Evolutionary conservation across 2,888 invertebrate species (phyloP).

Genomic region (Apomyelois bistriatella): DNA sequence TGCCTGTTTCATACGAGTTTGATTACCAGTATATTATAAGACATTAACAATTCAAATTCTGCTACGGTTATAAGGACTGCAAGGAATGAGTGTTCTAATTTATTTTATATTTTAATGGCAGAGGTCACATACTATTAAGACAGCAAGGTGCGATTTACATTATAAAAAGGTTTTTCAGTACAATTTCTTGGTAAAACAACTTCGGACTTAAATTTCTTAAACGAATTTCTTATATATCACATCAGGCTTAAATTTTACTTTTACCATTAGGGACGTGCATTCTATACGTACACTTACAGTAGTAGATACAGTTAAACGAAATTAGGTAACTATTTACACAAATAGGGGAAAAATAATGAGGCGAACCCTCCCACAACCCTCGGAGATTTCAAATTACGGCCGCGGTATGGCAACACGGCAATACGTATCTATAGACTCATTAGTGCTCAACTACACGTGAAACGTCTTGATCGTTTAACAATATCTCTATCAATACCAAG

Average conservation of each 20-base stretch:
- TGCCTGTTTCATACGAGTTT: neutral
- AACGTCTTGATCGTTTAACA: slow-evolving; percentile 45
- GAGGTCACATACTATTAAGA: slow-evolving; percentile 14
- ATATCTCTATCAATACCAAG: neutral
- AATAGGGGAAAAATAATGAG: slow-evolving; percentile 79
- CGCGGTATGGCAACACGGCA: slow-evolving; percentile 47
- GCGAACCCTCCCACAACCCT: slow-evolving; percentile 78
- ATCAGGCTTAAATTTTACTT: slow-evolving; percentile 73
- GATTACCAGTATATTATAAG: slow-evolving; percentile 5
- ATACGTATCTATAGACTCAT: slow-evolving; percentile 58
- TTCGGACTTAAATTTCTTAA: slow-evolving; percentile 62
- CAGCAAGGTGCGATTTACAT: slow-evolving; percentile 17
- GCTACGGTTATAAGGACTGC: slow-evolving; percentile 8
- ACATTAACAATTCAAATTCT: neutral
- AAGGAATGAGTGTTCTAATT: slow-evolving; percentile 16
- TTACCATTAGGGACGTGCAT: slow-evolving; percentile 76
- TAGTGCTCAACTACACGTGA: slow-evolving; percentile 41
- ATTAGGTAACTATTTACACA: slow-evolving; percentile 79
- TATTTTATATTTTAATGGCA: slow-evolving; percentile 9
- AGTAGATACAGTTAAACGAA: slow-evolving; percentile 64
- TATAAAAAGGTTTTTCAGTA: slow-evolving; percentile 17
- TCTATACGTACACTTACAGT: slow-evolving; percentile 70
- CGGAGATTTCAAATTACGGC: slow-evolving; percentile 73
- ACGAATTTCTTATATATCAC: slow-evolving; percentile 76
- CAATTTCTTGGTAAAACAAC: slow-evolving; percentile 42